phyloP scores from a whole-genome alignment of 2,113 vertebrate genomes.

The Larimichthys crocea region DNA sequence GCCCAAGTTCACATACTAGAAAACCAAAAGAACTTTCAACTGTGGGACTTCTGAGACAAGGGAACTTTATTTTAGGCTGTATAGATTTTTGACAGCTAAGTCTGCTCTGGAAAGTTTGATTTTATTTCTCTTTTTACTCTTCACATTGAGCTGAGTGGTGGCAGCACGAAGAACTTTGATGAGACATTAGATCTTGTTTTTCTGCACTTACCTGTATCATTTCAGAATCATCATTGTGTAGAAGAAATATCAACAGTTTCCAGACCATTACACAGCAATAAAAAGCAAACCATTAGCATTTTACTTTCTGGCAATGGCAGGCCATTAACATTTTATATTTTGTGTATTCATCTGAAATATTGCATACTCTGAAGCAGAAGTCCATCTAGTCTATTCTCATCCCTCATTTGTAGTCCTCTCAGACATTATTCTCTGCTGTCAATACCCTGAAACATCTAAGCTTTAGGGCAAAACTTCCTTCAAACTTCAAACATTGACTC shows the following conservation, averaged over 20 bases:
- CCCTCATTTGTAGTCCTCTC: constrained; percentile 57
- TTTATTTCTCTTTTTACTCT: constrained; percentile 2
- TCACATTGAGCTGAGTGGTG: not conserved
- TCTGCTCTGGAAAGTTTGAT: not conserved
- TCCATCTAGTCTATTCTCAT: constrained; percentile 10
- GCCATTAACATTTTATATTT: constrained; percentile 40
- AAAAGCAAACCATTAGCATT: constrained; percentile 35
- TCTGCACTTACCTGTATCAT: constrained; percentile 3
- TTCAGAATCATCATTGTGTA: constrained; percentile 1
- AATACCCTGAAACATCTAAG: constrained; percentile 42
- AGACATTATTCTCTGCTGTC: constrained; percentile 38
- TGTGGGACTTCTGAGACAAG: not conserved
- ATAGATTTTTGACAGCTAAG: constrained; percentile 2
- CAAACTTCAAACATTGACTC: constrained; percentile 66
- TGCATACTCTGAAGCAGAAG: constrained; percentile 1
- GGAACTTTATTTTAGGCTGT: not conserved
- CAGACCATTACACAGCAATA: constrained; percentile 41
- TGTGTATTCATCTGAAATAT: constrained; percentile 57
- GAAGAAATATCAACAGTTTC: constrained; percentile 34
- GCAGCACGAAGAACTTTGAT: not conserved
- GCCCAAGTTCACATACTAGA: not conserved
- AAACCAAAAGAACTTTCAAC: constrained; percentile 6
- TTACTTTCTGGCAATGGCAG: constrained; percentile 23
- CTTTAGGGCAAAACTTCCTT: constrained; percentile 63
- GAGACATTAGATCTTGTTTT: not conserved